Conservation (phyloP, 2,797 vertebrate species). For the Phoebastria nigripes region DNA sequence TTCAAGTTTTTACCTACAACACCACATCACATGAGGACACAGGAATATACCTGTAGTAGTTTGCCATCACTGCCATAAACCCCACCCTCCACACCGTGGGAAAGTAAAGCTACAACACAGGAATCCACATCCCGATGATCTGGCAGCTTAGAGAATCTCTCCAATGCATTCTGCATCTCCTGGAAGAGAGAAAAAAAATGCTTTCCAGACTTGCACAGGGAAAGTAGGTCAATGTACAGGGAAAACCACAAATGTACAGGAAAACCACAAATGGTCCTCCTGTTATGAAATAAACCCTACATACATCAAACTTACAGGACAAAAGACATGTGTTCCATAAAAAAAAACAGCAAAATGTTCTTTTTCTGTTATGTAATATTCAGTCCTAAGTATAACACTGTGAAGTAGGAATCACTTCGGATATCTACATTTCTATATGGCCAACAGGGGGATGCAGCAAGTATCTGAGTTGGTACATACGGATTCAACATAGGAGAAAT, state of each 20-base stretch:
- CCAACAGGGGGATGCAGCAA: not conserved
- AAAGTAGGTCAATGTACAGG: not conserved
- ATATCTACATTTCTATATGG: not conserved
- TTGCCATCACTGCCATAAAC: constrained; percentile 91
- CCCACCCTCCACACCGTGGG: constrained; percentile 92
- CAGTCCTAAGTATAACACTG: not conserved
- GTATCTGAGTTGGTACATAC: not conserved
- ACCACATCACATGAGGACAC: not conserved
- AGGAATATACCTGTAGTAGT: constrained; percentile 82
- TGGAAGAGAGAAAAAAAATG: constrained; percentile 30
- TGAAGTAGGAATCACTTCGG: not conserved
- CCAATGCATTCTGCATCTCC: constrained; percentile 85
- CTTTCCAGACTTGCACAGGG: not conserved
- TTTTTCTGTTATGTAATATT: not conserved
- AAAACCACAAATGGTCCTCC: not conserved
- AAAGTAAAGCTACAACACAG: constrained; percentile 89
- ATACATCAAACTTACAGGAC: not conserved
- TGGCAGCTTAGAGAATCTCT: constrained; percentile 77
- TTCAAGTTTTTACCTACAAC: not conserved
- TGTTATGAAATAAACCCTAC: not conserved
- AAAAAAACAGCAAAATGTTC: not conserved
- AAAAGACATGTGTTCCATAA: fast-evolving
- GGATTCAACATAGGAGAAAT: not conserved
- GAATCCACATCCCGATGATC: constrained; percentile 83
- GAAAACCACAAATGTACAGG: not conserved